Evolutionary conservation across 2,888 invertebrate genomes (phyloP).

Genomic region (Brachyopa scutellaris): DNA sequence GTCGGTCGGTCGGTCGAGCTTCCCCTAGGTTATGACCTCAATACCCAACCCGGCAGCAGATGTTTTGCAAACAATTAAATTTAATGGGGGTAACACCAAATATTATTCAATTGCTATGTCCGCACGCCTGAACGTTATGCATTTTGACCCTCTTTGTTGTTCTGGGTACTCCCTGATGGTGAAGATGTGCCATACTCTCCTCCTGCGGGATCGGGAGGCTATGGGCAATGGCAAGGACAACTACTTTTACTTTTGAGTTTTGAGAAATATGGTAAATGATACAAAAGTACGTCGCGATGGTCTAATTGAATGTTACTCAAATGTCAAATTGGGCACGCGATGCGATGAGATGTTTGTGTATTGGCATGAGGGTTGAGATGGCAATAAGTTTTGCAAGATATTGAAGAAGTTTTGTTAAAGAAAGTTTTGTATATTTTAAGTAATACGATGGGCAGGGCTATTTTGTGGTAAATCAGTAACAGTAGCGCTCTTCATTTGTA

Average conservation of each 20-base stretch:
- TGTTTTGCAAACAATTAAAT: slow-evolving; percentile 71
- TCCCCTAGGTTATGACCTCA: slow-evolving; percentile 59
- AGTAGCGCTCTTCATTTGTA: too few species aligned
- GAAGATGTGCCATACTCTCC: neutral
- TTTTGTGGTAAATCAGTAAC: too few species aligned
- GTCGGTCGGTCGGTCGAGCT: slow-evolving; percentile 5
- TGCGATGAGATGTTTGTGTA: too few species aligned
- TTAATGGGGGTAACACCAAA: slow-evolving; percentile 72
- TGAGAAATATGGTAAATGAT: slow-evolving; percentile 31
- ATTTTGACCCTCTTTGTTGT: slow-evolving; percentile 48
- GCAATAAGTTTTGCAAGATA: too few species aligned
- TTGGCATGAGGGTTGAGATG: too few species aligned
- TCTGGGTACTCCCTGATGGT: neutral
- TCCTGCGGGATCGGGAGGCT: neutral
- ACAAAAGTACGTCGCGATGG: slow-evolving; percentile 31
- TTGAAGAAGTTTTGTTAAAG: too few species aligned
- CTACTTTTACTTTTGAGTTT: neutral
- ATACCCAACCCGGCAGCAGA: slow-evolving; percentile 63
- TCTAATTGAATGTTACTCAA: slow-evolving; percentile 43
- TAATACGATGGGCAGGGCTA: too few species aligned
- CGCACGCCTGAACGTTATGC: slow-evolving; percentile 67
- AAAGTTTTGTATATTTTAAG: too few species aligned
- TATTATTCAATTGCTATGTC: slow-evolving; percentile 72
- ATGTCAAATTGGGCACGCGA: too few species aligned
- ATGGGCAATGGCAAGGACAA: neutral